Conservation (phyloP, 2,888 invertebrate genomes). For the Brachyopa scutellaris region DNA sequence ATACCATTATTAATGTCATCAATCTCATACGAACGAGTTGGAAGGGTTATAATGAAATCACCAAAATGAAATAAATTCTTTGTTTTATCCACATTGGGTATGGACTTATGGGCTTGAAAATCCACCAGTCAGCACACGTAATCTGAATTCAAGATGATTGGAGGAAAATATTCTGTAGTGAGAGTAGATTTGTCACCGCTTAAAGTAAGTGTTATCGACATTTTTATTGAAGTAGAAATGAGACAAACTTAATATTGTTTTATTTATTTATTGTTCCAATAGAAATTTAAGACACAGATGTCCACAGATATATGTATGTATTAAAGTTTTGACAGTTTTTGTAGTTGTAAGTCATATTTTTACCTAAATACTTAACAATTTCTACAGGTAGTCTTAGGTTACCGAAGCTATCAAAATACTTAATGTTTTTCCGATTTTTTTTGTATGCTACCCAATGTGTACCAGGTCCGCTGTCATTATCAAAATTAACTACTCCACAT, state of each 20-base stretch:
- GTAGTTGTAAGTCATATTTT: slow-evolving; percentile 75
- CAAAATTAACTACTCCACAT: too few relatives aligned
- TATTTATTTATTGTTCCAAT: slow-evolving; percentile 11
- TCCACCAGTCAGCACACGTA: slow-evolving; percentile 76
- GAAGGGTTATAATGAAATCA: slow-evolving; percentile 73
- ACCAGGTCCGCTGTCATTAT: too few relatives aligned
- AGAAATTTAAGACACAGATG: slow-evolving; percentile 75
- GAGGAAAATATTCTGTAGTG: slow-evolving; percentile 44
- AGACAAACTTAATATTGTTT: background rate
- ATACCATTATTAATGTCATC: slow-evolving; percentile 74
- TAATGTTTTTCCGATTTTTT: background rate
- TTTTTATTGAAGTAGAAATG: slow-evolving; percentile 5
- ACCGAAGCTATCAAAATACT: background rate
- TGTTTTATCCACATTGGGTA: slow-evolving; percentile 77
- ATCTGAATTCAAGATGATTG: slow-evolving; percentile 43
- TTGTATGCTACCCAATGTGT: too few relatives aligned
- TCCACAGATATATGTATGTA: slow-evolving; percentile 75
- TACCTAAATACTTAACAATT: slow-evolving; percentile 74
- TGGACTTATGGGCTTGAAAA: slow-evolving; percentile 70
- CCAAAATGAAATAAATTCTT: slow-evolving; percentile 76
- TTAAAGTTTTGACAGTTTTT: slow-evolving; percentile 75
- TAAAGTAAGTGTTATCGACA: background rate
- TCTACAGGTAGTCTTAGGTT: background rate
- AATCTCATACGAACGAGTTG: slow-evolving; percentile 76
- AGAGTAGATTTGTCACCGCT: slow-evolving; percentile 18